Percentiles rank a stretch among this genome's conserved stretches.
phyloP scores from a whole-genome alignment of 2,888 invertebrate genomes.

The Oscheius sp. region DNA sequence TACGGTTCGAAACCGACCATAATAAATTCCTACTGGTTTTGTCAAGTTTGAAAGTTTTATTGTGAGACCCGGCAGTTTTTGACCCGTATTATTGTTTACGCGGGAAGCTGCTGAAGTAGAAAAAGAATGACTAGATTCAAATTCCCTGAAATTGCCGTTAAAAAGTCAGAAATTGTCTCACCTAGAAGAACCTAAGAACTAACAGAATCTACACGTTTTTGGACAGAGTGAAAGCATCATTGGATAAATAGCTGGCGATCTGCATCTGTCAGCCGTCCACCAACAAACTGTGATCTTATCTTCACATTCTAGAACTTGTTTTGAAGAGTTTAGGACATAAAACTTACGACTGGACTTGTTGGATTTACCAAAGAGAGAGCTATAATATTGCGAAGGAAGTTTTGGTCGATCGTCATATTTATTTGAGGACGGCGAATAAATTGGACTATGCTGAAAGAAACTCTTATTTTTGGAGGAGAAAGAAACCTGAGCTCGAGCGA shows the following conservation, averaged over 20 bases:
- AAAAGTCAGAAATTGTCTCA: not conserved
- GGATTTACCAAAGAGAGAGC: slow-evolving; percentile 21
- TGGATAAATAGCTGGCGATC: slow-evolving; percentile 64
- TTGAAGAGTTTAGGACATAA: slow-evolving; percentile 28
- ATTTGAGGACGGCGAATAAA: slow-evolving; percentile 38
- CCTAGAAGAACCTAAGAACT: slow-evolving; percentile 5
- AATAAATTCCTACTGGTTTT: not conserved
- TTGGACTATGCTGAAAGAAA: slow-evolving; percentile 43
- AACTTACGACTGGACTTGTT: slow-evolving; percentile 29
- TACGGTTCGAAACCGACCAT: too few species aligned
- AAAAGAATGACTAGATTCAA: slow-evolving; percentile 6
- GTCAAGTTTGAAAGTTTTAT: not conserved
- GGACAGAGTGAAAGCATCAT: slow-evolving; percentile 68
- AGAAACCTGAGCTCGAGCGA: slow-evolving; percentile 48
- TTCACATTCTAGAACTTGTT: slow-evolving; percentile 52
- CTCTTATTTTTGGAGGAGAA: not conserved
- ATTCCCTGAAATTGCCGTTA: not conserved
- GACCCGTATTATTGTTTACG: slow-evolving; percentile 14
- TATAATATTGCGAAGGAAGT: slow-evolving; percentile 34
- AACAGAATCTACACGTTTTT: slow-evolving; percentile 68
- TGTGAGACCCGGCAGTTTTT: slow-evolving; percentile 6
- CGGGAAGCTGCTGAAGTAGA: slow-evolving; percentile 23
- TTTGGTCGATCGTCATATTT: slow-evolving; percentile 52
- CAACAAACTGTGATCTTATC: slow-evolving; percentile 69
- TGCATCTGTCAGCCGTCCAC: slow-evolving; percentile 69